Base-by-base conservation (phyloP, 2,113 vertebrate genomes). In the Solea solea region DNA sequence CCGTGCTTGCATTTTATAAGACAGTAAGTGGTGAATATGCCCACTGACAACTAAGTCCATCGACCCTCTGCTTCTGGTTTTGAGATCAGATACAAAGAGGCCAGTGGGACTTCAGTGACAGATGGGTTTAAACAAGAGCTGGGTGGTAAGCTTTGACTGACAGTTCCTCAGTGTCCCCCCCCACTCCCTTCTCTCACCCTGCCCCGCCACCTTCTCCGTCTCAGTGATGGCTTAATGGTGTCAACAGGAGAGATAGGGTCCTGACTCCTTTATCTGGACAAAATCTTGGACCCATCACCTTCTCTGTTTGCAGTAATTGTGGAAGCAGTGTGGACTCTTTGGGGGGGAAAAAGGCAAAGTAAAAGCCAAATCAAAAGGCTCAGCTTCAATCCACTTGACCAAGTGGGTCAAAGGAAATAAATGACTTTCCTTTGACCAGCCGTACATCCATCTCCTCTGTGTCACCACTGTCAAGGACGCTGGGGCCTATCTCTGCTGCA, bases 341-440 rank as follows among this genome's bases (percentile, higher is more conserved):
- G 13, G 81, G 81, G 64, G 57, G 78, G n/a, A 1, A 56, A 71
- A 79, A 83, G 85, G 86, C 72, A 91, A 93, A 89, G 80, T 89
- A 89, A 91, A 90, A 86, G 88, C 85, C 84, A 82, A 91, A 90
- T 89, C 87, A 85, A 85, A 86, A 91, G 83, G 86, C 92, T 94
- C 90, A 93, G 93, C 93, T 94, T 94, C 93, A 88, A 92, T 94
- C 93, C 93, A 93, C 89, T 95, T 95, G 92, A 95, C 92, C 89
- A 92, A 78, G 83, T 64, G 72, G 91, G 92, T 93, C 91, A 94
- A 88, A 88, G 88, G 93, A 94, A 96, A 96, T 93, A 95, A 95
- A 94, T 94, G 86, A 91, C 88, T 94, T 93, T 91, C 90, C 86
- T 93, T 91, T 89, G 88, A 92, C 91, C 78, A 85, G 83, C 83